phyloP scores from a whole-genome alignment of 2,888 invertebrate species.

The Tethea ocularis region DNA sequence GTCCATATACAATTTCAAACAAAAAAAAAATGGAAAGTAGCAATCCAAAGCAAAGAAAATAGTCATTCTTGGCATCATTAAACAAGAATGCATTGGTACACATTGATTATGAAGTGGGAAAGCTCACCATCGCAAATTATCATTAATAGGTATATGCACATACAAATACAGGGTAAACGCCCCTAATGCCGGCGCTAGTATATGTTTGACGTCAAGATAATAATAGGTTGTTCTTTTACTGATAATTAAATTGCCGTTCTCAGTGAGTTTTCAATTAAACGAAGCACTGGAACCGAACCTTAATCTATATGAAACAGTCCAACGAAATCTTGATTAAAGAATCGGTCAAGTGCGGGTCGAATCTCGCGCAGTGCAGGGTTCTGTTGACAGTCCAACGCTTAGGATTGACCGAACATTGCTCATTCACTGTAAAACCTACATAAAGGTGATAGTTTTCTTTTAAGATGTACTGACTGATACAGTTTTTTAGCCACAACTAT shows the following conservation, averaged over 20 bases:
- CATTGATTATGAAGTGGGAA: conserved; percentile 14
- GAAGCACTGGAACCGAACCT: conserved; percentile 55
- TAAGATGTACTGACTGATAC: too few species aligned
- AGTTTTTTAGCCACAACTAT: too few species aligned
- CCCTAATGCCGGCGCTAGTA: conserved; percentile 49
- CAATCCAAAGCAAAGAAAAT: conserved; percentile 24
- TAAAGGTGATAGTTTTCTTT: too few species aligned
- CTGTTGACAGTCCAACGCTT: background rate
- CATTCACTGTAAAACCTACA: too few species aligned
- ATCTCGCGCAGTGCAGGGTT: background rate
- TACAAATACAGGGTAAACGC: conserved; percentile 62
- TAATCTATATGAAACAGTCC: conserved; percentile 34
- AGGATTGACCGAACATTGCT: too few species aligned
- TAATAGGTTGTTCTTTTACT: conserved; percentile 51
- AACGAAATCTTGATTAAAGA: conserved; percentile 28
- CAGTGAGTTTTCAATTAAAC: conserved; percentile 64
- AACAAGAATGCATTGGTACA: conserved; percentile 42
- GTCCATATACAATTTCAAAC: conserved; percentile 2
- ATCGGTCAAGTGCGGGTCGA: conserved; percentile 37
- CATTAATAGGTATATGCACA: conserved; percentile 44
- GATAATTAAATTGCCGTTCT: conserved; percentile 62
- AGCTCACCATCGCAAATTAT: conserved; percentile 52
- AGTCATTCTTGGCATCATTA: conserved; percentile 26
- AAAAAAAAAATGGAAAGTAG: conserved; percentile 8
- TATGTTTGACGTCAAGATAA: conserved; percentile 64